Conservation (phyloP, 2,797 vertebrate genomes). For the Leptatherina wallacei region DNA sequence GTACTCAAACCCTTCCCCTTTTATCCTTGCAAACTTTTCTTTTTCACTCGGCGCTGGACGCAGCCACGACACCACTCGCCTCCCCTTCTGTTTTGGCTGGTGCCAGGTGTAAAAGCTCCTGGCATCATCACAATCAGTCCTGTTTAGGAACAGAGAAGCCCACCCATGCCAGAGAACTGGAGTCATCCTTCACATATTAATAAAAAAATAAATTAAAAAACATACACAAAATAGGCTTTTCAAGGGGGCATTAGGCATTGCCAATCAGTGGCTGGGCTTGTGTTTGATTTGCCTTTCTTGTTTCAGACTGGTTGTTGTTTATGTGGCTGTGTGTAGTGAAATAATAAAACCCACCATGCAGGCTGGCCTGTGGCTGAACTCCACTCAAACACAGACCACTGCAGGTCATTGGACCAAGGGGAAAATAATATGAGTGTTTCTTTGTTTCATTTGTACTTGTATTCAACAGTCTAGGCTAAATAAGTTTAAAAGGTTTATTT, state of each 20-base stretch:
- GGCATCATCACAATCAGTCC: slow-evolving; percentile 68
- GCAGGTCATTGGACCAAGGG: slow-evolving; percentile 20
- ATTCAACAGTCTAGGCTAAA: not conserved
- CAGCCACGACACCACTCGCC: slow-evolving; percentile 31
- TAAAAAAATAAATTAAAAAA: not conserved
- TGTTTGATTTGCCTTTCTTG: slow-evolving; percentile 73
- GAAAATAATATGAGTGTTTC: slow-evolving; percentile 23
- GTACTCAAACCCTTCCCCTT: slow-evolving; percentile 55
- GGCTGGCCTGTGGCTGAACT: slow-evolving; percentile 49
- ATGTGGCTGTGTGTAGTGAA: slow-evolving; percentile 19
- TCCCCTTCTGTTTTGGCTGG: slow-evolving; percentile 53
- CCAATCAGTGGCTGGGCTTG: slow-evolving; percentile 63
- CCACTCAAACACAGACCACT: slow-evolving; percentile 26
- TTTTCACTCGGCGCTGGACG: slow-evolving; percentile 40
- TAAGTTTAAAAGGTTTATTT: not conserved
- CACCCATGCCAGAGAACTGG: slow-evolving; percentile 63
- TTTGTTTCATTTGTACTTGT: slow-evolving; percentile 17
- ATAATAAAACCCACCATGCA: slow-evolving; percentile 55
- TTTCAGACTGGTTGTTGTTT: slow-evolving; percentile 35
- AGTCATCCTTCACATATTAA: slow-evolving; percentile 59
- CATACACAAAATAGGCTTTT: slow-evolving; percentile 50
- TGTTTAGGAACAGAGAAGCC: slow-evolving; percentile 55
- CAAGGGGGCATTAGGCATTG: slow-evolving; percentile 48
- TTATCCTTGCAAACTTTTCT: slow-evolving; percentile 47
- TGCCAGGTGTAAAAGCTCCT: slow-evolving; percentile 79